Base-by-base conservation (phyloP, 2,113 vertebrate genomes). In the Donacobius atricapilla region DNA sequence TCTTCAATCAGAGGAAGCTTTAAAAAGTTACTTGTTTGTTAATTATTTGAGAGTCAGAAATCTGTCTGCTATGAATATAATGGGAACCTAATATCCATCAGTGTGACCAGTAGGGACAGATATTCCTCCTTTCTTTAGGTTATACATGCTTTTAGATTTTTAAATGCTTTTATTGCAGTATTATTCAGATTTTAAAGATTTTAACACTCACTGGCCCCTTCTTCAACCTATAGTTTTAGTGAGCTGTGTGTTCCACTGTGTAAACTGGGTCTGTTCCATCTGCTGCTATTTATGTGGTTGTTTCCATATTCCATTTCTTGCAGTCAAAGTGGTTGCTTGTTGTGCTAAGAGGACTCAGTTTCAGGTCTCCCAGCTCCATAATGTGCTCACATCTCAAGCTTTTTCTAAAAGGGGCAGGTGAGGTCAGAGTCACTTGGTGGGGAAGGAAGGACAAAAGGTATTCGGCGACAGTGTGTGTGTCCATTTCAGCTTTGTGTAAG, bases 261-360 rank as follows among this genome's bases (percentile, higher is more conserved):
- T 37, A 56, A 93, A 88, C 42, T 23, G 20, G 12, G 6, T 75
- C 71, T 77, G 27, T 80, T 91, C 66, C 19, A 44, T 66, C 37
- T 70, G 10, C 35, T 75, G 24, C 39, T 40, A n/a, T 45, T 63
- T 71, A 37, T n/a, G 37, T 53, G 23, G 35, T 39, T 83, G 35
- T 69, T 90, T 90, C 39, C 25, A 15, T 92, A 56, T 80, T 91
- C 54, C 15, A 12, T 73, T 86, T 77, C 51, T 88, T 60, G n/a
- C 56, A 53, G 13, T 53, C 58, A 18, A 40, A 95, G 31, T 47
- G 21, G 42, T 30, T 71, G 45, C 30, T 83, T 73, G 13, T 33
- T 61, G 30, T 73, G 64, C n/a, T 90, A 23, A 75, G 65, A 35
- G 60, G 63, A 37, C 33, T 15, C 39, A 35, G 17, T 71, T 80